Conservation (phyloP, 2,888 invertebrate genomes). For the Dione juno region DNA sequence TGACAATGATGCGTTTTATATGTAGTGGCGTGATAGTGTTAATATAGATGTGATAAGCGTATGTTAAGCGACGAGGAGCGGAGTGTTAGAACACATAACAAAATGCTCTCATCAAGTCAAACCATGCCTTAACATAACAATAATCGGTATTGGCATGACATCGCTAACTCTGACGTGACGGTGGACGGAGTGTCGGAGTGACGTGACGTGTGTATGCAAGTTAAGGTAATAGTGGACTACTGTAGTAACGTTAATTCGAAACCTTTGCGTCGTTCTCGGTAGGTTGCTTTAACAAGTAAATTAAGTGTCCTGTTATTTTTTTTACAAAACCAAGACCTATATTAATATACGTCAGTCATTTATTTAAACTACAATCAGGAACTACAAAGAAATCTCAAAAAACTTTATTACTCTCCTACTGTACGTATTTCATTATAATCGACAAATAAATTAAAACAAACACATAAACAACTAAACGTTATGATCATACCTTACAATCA, state of each 20-base stretch:
- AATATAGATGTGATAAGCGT: constrained; percentile 59
- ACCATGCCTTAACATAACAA: constrained; percentile 72
- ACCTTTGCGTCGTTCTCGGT: constrained; percentile 71
- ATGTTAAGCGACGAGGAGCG: constrained; percentile 56
- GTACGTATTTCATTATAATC: background rate
- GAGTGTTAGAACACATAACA: constrained; percentile 63
- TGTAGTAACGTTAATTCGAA: constrained; percentile 50
- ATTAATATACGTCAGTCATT: background rate
- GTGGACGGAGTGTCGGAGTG: constrained; percentile 42
- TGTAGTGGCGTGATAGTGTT: constrained; percentile 47
- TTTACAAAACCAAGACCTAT: background rate
- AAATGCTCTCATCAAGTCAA: constrained; percentile 65
- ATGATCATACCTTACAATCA: background rate
- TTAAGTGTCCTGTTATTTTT: constrained; percentile 6
- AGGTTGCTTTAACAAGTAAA: constrained; percentile 56
- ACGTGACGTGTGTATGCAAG: constrained; percentile 32
- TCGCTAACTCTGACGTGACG: constrained; percentile 54
- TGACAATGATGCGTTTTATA: constrained; percentile 35
- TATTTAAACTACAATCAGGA: background rate
- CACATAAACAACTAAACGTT: background rate
- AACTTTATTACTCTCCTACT: background rate
- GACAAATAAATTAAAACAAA: background rate
- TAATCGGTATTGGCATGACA: constrained; percentile 75
- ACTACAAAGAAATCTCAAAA: background rate
- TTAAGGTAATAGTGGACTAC: constrained; percentile 54